These are phyloP conservation scores for Epinephelus cyanopodus DNA, from an alignment of 2,113 vertebrate genomes.

Conservation along the genomic window DNA sequence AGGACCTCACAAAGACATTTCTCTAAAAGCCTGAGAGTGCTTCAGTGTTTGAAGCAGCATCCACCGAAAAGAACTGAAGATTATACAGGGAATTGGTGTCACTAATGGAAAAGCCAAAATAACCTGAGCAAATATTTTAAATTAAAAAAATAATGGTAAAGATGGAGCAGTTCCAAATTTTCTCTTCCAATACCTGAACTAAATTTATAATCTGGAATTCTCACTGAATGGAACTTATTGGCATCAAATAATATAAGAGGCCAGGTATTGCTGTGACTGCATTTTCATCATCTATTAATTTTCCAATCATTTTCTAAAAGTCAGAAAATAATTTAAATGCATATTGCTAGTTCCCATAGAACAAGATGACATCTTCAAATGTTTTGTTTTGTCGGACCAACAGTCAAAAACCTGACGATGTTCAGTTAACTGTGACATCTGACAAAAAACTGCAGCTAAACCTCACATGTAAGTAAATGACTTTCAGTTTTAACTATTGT, in stretches of 20 bases:
- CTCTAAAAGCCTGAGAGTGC: conserved; percentile 7
- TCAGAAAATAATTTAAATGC: too few relatives aligned
- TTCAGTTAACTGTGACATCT: not conserved
- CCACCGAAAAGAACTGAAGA: not conserved
- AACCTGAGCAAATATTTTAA: not conserved
- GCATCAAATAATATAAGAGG: not conserved
- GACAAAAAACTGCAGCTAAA: not conserved
- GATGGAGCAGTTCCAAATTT: not conserved
- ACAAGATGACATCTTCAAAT: not conserved
- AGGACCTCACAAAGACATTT: not conserved
- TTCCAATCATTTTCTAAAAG: not conserved
- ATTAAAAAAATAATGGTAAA: not conserved
- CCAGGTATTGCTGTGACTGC: not conserved
- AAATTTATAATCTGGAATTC: not conserved
- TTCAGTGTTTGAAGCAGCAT: conserved; percentile 5
- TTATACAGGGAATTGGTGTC: not conserved
- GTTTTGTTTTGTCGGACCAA: not conserved
- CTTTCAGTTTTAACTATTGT: not conserved
- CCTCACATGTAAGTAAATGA: not conserved
- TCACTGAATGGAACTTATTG: not conserved
- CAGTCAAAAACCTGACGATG: not conserved
- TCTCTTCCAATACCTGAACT: not conserved
- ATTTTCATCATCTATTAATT: not conserved
- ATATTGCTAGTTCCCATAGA: too few relatives aligned
- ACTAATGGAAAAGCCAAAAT: not conserved